phyloP scores from a whole-genome alignment of 2,113 vertebrate species.

The Vulpes vulpes region DNA sequence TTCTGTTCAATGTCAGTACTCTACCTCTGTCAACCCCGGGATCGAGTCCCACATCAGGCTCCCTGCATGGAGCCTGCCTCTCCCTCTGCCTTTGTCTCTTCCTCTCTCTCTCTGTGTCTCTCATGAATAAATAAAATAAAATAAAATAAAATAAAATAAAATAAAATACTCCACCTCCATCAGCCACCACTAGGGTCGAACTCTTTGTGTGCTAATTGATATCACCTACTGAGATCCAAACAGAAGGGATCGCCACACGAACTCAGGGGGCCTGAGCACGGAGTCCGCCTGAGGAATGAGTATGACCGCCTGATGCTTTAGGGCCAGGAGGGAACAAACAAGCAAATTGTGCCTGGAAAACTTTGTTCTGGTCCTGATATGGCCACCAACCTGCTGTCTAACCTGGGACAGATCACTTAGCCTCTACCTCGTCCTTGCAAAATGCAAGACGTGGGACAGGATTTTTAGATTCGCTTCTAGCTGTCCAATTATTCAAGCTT shows the following conservation, averaged over 20 bases:
- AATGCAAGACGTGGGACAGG: neutral
- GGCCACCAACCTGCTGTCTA: neutral
- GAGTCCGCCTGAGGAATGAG: neutral
- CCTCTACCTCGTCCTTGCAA: neutral
- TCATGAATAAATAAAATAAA: too few species aligned
- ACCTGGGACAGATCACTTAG: rapidly evolving
- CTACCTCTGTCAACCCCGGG: too few species aligned
- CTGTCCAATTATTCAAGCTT: neutral
- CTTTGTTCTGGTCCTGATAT: neutral
- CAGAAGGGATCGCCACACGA: neutral
- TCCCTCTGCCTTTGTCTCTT: too few species aligned
- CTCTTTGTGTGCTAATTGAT: neutral
- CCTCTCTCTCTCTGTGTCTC: too few species aligned
- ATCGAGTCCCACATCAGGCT: too few species aligned
- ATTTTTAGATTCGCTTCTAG: neutral
- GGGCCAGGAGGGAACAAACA: neutral
- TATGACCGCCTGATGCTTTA: neutral
- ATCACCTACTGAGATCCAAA: neutral
- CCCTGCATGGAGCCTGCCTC: too few species aligned
- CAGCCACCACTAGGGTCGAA: rapidly evolving
- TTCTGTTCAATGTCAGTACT: too few species aligned
- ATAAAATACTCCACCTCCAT: too few species aligned
- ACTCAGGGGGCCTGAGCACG: too few species aligned
- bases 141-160: too few species aligned
- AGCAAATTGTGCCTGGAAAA: neutral